Base-by-base conservation (phyloP, 2,888 invertebrate species). In the Pogonocherus hispidulus region DNA sequence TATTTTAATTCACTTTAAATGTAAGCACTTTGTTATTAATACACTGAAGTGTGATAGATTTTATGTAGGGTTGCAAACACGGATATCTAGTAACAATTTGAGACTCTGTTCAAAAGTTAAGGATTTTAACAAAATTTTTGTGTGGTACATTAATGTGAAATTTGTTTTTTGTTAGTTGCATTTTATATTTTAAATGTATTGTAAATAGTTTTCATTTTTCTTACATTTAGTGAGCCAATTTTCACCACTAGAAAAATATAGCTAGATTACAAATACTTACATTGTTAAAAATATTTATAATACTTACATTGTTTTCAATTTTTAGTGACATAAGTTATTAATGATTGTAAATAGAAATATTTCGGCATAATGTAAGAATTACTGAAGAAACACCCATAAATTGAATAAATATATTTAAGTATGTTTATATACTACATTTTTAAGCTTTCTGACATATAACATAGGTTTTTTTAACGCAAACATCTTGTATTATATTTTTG, bases 171-270 rank as follows among this genome's bases (percentile, higher is more conserved):
- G 6, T 54, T 35, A 22, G 2, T 22, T 57, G 9, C 32, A 14
- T 57, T 46, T 18, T 59, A 35, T 37, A 18, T 37, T 54, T 22
- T 54, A 8, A 51, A 46, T 35, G 49, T 49, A 35, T 41, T 65
- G 37, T 57, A 66, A 63, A 63, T 64, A 64, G 27, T 55, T 64
- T 55, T 51, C 8, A 35, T 41, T 57, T 59, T 51, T 35, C 37
- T 27, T 55, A 37, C 49, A 62, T 51, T 47, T 37, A 35, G 27
- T 57, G 54, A 14, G 20, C 41, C 27, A 32, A 32, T 44, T 72
- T 66, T 47, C 77, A 74, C 23, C 73, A 77, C 44, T 77, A 76
- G 55, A 74, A 14, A 78, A 41, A 71, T 68, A 66, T 78, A 78
- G 60, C 54, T 69, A 71, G 60, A 46, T 66, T 67, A 66, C 67